These are phyloP conservation scores for Pemphigus obesinymphae DNA, from an alignment of 1,140 invertebrate genomes.

Conservation along the genomic window DNA sequence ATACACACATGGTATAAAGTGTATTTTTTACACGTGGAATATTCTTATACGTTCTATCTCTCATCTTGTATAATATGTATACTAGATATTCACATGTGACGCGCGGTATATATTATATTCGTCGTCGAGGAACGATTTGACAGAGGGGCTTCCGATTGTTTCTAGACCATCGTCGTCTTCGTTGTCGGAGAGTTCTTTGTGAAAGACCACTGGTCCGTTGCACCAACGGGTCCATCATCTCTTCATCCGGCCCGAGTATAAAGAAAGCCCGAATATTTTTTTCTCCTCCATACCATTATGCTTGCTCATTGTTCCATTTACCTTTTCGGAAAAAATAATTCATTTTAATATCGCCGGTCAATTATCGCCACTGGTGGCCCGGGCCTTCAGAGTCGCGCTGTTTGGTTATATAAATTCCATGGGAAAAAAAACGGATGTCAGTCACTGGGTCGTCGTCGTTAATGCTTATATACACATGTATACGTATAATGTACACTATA, in stretches of 20 bases:
- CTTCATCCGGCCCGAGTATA: constrained; percentile 36
- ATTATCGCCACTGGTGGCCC: constrained; percentile 37
- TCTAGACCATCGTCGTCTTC: background rate
- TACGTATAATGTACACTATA: background rate
- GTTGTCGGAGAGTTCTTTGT: background rate
- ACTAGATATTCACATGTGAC: too few relatives aligned
- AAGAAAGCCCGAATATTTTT: constrained; percentile 20
- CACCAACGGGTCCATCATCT: constrained; percentile 36
- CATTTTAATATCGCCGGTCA: constrained; percentile 36
- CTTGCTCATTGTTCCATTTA: constrained; percentile 40
- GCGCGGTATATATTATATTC: background rate
- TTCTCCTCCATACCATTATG: background rate
- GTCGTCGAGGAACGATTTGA: constrained; percentile 11
- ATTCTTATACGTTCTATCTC: background rate
- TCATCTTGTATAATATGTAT: background rate
- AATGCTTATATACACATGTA: background rate
- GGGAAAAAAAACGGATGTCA: constrained; percentile 37
- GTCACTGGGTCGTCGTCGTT: constrained; percentile 12
- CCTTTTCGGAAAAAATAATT: constrained; percentile 25
- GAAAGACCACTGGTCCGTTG: constrained; percentile 39
- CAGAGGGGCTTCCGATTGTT: constrained; percentile 19
- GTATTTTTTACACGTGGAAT: constrained; percentile 1
- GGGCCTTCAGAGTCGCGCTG: background rate
- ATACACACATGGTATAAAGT: background rate
- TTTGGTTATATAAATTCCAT: constrained; percentile 4